Conservation (phyloP, 2,888 invertebrate genomes). For the Ferdinandea cuprea region DNA sequence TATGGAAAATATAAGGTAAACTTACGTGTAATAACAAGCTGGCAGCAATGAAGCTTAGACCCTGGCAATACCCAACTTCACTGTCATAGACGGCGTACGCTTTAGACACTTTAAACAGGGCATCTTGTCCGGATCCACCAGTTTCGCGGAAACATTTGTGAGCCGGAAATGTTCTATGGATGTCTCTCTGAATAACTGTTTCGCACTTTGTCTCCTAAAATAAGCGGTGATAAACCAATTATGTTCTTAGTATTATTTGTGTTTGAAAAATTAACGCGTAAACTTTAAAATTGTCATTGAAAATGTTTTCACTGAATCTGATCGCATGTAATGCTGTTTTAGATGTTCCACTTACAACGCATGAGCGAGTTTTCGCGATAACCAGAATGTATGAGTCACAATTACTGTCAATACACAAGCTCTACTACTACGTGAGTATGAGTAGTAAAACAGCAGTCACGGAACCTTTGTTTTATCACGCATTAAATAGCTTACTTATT, state of each 20-base stretch:
- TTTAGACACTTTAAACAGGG: slow-evolving; percentile 96
- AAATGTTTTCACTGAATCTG: not conserved
- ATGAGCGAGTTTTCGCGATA: too few relatives aligned
- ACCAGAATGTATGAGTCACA: too few relatives aligned
- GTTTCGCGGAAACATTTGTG: slow-evolving; percentile 98
- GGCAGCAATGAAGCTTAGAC: slow-evolving; percentile 98
- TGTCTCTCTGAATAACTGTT: slow-evolving; percentile 97
- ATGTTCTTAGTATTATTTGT: too few relatives aligned
- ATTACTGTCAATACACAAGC: not conserved
- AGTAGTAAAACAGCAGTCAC: not conserved
- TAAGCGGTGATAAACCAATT: not conserved
- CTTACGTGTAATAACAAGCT: slow-evolving; percentile 96
- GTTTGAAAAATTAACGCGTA: too few relatives aligned
- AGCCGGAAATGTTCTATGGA: slow-evolving; percentile 98
- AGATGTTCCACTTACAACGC: too few relatives aligned
- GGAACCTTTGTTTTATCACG: not conserved
- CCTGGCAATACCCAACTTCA: slow-evolving; percentile 99
- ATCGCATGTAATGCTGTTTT: not conserved
- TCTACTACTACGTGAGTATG: not conserved
- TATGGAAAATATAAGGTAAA: slow-evolving; percentile 75
- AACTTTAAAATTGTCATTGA: not conserved
- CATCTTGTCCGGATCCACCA: slow-evolving; percentile 97
- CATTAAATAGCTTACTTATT: not conserved
- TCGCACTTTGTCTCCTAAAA: slow-evolving; percentile 96
- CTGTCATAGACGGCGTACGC: slow-evolving; percentile 98